A percentile compares a stretch with the other conserved stretches of the same genome.
Conservation (phyloP, 1,140 invertebrate genomes). For the Platyura marginata region DNA sequence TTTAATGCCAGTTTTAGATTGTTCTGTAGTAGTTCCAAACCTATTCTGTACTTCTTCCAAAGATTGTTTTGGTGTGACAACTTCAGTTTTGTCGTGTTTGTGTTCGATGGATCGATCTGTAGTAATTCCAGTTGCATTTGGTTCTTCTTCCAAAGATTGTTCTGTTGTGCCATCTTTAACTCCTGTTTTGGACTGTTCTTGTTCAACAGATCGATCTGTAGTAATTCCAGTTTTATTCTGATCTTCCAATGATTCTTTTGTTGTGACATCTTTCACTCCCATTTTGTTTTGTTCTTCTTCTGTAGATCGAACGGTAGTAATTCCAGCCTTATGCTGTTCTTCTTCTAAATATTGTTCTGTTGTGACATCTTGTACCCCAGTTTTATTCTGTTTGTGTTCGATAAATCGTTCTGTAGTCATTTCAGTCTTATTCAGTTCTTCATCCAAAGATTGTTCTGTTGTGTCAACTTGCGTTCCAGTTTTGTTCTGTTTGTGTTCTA, state of each 20-base stretch:
- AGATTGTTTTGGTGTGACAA: conserved; percentile 2
- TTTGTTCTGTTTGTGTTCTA: no score
- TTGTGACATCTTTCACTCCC: no score
- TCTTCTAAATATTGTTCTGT: conserved; percentile 5
- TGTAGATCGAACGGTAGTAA: no score
- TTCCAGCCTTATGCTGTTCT: no score
- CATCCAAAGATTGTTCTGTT: neutral
- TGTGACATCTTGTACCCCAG: neutral
- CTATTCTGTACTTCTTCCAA: conserved; percentile 5
- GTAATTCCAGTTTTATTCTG: neutral
- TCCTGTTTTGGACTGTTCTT: no score
- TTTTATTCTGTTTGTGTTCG: no score
- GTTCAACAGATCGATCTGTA: no score
- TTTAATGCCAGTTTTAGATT: no score
- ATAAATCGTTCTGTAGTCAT: no score
- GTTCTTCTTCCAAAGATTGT: conserved; percentile 1
- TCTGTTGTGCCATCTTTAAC: neutral
- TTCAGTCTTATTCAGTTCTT: neutral
- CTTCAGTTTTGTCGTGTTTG: neutral
- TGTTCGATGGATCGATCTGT: no score
- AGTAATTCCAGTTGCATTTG: neutral
- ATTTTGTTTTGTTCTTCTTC: neutral
- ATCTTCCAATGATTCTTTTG: no score
- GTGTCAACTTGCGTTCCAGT: neutral
- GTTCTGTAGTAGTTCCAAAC: no score